Conservation (phyloP, 2,113 vertebrate species). For the Menura novaehollandiae region DNA sequence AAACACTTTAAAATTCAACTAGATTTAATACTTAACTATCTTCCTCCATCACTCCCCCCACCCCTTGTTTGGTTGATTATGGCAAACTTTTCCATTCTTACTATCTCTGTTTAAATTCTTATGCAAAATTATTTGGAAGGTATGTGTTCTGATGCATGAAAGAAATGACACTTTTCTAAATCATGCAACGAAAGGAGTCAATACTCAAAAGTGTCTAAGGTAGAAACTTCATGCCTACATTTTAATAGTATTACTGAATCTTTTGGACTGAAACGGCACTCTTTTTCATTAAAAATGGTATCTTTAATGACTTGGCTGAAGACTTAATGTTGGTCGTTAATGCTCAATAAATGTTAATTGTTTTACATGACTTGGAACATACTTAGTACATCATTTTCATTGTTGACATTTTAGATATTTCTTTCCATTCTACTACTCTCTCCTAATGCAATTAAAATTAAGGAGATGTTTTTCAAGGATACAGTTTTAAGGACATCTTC, state of each 20-base stretch:
- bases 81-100: background rate
- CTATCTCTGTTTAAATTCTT: background rate
- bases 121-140: background rate
- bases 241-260: background rate
- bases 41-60: background rate
- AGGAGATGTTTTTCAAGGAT: constrained; percentile 13
- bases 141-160: background rate
- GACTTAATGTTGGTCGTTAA: background rate
- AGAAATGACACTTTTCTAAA: background rate
- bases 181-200: background rate
- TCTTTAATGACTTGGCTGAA: background rate
- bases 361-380: background rate
- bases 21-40: background rate
- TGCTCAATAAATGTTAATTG: background rate
- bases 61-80: background rate
- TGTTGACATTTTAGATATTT: background rate
- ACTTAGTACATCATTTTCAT: background rate
- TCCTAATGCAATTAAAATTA: constrained; percentile 14
- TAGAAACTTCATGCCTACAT: background rate
- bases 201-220: background rate
- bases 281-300: background rate
- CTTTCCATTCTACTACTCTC: background rate
- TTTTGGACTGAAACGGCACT: background rate
- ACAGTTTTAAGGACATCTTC: constrained; percentile 26
- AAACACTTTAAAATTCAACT: background rate